Conservation (phyloP, 2,888 invertebrate genomes). For the Hololepta plana region DNA sequence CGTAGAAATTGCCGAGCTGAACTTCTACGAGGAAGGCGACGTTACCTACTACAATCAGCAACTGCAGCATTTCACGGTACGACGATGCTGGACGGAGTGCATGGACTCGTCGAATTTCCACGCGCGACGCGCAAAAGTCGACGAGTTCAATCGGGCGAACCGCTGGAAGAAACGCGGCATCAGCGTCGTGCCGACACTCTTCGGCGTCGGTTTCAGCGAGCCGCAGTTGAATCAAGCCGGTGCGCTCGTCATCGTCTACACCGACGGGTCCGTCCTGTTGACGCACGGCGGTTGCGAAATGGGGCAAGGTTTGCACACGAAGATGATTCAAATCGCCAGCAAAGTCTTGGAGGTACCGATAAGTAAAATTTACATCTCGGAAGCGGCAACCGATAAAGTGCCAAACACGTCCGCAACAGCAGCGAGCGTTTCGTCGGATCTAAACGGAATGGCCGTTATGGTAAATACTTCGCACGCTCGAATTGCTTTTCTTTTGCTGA, state of each 20-base stretch:
- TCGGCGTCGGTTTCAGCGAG: constrained; percentile 66
- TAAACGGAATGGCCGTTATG: constrained; percentile 82
- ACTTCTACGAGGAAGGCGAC: constrained; percentile 67
- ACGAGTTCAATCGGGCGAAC: constrained; percentile 57
- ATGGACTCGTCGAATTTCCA: constrained; percentile 43
- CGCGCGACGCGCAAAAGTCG: constrained; percentile 36
- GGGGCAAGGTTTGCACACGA: constrained; percentile 92
- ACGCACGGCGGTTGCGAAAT: constrained; percentile 92
- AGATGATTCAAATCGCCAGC: constrained; percentile 85
- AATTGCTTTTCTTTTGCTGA: too few relatives aligned
- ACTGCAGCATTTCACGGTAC: constrained; percentile 52
- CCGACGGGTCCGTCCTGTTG: constrained; percentile 73
- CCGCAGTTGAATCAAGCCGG: constrained; percentile 69
- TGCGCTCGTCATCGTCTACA: constrained; percentile 73
- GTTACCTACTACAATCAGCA: constrained; percentile 60
- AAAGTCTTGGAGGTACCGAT: constrained; percentile 48
- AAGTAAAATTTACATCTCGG: constrained; percentile 60
- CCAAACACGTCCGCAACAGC: constrained; percentile 84
- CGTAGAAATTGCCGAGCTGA: constrained; percentile 45
- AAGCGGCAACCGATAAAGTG: constrained; percentile 78
- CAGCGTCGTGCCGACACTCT: constrained; percentile 64
- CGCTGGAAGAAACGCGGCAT: constrained; percentile 79
- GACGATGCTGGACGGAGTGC: constrained; percentile 65
- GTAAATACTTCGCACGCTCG: constrained; percentile 22
- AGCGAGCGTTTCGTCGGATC: constrained; percentile 73